A percentile compares a stretch with the other conserved stretches of the same genome.
These are phyloP conservation scores for Acrobasis suavella DNA, from an alignment of 2,888 invertebrate species.

Conservation along the genomic window DNA sequence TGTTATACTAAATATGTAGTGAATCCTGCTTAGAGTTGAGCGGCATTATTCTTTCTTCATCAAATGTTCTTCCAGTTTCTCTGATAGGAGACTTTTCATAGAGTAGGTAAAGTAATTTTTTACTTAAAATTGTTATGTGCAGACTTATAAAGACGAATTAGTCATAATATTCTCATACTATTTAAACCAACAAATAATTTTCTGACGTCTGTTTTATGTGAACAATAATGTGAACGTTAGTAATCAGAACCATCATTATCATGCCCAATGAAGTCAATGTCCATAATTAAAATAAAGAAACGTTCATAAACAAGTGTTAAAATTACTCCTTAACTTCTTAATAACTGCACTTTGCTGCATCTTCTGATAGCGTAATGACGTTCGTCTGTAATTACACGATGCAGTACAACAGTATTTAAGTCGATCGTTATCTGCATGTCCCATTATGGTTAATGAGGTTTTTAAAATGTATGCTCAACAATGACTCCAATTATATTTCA, in stretches of 20 bases:
- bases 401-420: constrained; percentile 15
- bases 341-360: constrained; percentile 12
- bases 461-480: constrained; percentile 4
- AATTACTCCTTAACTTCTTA: constrained; percentile 18
- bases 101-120: too few relatives aligned
- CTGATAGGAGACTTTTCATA: too few relatives aligned
- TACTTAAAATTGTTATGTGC: too few relatives aligned
- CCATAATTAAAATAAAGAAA: constrained; percentile 15
- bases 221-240: not conserved
- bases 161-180: too few relatives aligned
- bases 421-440: constrained; percentile 18
- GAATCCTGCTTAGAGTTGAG: too few relatives aligned
- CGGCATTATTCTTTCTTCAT: too few relatives aligned
- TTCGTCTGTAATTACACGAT: constrained; percentile 14
- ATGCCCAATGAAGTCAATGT: not conserved
- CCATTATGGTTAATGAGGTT: constrained; percentile 16
- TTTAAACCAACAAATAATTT: too few relatives aligned
- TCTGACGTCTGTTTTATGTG: not conserved
- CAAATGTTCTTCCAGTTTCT: too few relatives aligned
- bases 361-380: constrained; percentile 20
- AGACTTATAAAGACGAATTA: too few relatives aligned
- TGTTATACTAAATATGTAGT: too few relatives aligned
- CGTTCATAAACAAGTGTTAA: constrained; percentile 15
- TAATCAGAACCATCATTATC: constrained; percentile 14
- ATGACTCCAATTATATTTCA: constrained; percentile 4